A percentile compares a stretch with the other conserved stretches of the same genome.
These are phyloP conservation scores for Apamea sordens DNA, from an alignment of 2,888 invertebrate genomes.

Conservation along the genomic window DNA sequence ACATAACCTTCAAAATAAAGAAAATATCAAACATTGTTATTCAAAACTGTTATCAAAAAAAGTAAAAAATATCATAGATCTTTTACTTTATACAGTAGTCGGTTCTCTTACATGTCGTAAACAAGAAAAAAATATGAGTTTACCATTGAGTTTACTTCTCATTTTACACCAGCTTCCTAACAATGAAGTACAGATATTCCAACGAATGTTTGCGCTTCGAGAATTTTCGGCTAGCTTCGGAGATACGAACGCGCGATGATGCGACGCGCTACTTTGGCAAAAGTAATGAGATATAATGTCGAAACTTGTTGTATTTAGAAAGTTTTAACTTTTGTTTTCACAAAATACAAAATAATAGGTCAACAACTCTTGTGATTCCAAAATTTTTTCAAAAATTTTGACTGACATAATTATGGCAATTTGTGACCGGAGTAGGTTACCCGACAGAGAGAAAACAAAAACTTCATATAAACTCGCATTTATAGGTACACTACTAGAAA, in stretches of 20 bases:
- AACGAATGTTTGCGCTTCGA: constrained; percentile 1
- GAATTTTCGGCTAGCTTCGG: background rate
- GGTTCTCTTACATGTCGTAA: constrained; percentile 59
- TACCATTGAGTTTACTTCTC: constrained; percentile 66
- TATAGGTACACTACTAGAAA: background rate
- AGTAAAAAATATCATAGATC: constrained; percentile 60
- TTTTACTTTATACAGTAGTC: constrained; percentile 67
- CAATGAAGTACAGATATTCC: constrained; percentile 71
- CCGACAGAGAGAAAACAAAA: background rate
- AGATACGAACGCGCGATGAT: background rate
- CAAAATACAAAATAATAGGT: background rate
- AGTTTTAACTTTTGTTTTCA: no score
- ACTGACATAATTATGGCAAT: background rate
- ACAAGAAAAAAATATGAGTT: constrained; percentile 58
- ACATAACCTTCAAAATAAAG: constrained; percentile 50
- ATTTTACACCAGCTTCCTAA: constrained; percentile 71
- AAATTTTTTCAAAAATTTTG: background rate
- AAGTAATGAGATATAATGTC: no score
- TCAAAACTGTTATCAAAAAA: constrained; percentile 59
- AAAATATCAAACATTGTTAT: constrained; percentile 57
- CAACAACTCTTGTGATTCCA: no score
- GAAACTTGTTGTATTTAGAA: no score
- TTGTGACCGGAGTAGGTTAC: background rate
- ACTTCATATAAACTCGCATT: background rate
- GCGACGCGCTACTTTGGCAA: no score